These are phyloP conservation scores for Seira sanloemensis DNA, from an alignment of 2,888 invertebrate genomes.

Conservation along the genomic window DNA sequence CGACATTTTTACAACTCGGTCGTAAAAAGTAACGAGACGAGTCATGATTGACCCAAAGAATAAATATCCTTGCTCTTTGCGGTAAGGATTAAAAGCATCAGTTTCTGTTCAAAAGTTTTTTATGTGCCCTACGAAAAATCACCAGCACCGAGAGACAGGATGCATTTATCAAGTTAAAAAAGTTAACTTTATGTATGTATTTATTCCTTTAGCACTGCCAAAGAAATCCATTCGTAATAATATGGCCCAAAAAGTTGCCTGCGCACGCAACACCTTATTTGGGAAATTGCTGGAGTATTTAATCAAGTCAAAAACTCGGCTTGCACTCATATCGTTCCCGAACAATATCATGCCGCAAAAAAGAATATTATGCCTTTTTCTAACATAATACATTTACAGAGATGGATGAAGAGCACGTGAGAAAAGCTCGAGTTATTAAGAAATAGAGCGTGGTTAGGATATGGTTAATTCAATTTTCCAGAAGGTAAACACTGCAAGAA, in stretches of 20 bases:
- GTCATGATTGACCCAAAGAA: not conserved
- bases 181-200: not conserved
- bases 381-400: not conserved
- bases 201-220: conserved; percentile 25
- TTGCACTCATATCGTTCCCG: conserved; percentile 32
- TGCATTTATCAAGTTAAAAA: conserved; percentile 46
- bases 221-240: not conserved
- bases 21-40: not conserved
- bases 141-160: conserved; percentile 34
- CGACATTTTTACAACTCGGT: not conserved
- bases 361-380: conserved; percentile 20
- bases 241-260: conserved; percentile 35
- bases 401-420: conserved; percentile 39
- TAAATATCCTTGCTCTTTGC: not conserved
- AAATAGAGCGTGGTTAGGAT: conserved; percentile 25
- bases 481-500: not conserved
- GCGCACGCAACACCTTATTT: conserved; percentile 64
- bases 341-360: conserved; percentile 40
- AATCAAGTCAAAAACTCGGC: conserved; percentile 55
- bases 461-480: conserved; percentile 14
- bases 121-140: not conserved
- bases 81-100: not conserved
- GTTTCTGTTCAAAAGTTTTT: not conserved
- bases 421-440: conserved; percentile 40
- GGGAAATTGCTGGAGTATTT: conserved; percentile 52